Percentiles rank a stretch among this genome's conserved stretches.
Evolutionary conservation across 2,797 vertebrate genomes (phyloP).

Genomic region (Ataeniobius toweri): DNA sequence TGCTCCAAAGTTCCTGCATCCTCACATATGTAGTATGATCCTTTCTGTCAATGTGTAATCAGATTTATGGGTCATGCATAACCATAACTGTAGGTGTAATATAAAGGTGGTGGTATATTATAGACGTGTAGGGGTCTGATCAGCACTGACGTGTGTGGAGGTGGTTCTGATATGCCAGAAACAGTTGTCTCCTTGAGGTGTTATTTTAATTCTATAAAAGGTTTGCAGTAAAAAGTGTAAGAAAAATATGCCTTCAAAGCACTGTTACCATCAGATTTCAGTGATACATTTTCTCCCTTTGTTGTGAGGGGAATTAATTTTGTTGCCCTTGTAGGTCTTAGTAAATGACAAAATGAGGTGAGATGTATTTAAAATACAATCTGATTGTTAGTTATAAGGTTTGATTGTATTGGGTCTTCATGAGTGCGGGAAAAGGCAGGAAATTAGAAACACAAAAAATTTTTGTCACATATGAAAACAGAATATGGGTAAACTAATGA

Average conservation of each 20-base stretch:
- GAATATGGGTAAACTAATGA: conserved; percentile 1
- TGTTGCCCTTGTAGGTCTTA: background rate
- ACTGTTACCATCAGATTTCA: conserved; percentile 13
- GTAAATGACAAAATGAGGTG: conserved; percentile 3
- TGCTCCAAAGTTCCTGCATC: background rate
- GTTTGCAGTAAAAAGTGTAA: conserved; percentile 40
- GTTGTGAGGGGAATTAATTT: conserved; percentile 12
- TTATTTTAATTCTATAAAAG: conserved; percentile 55
- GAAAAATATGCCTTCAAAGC: conserved; percentile 30
- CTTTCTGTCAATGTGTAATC: conserved; percentile 11
- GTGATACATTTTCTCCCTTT: background rate
- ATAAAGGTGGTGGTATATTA: conserved; percentile 28
- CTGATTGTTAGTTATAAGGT: conserved; percentile 6
- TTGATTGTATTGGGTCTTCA: background rate
- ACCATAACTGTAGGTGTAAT: conserved; percentile 35
- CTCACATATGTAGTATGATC: background rate
- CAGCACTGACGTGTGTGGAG: conserved; percentile 69
- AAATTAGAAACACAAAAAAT: background rate
- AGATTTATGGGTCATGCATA: conserved; percentile 19
- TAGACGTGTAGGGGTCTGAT: conserved; percentile 57
- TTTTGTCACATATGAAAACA: background rate
- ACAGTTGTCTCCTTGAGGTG: conserved; percentile 63
- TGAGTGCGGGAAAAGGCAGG: background rate
- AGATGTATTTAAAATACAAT: conserved; percentile 11
- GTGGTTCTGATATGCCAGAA: conserved; percentile 68